A percentile compares a stretch with the other conserved stretches of the same genome.
phyloP scores from a whole-genome alignment of 2,888 invertebrate species.

The Adela reaumurella region DNA sequence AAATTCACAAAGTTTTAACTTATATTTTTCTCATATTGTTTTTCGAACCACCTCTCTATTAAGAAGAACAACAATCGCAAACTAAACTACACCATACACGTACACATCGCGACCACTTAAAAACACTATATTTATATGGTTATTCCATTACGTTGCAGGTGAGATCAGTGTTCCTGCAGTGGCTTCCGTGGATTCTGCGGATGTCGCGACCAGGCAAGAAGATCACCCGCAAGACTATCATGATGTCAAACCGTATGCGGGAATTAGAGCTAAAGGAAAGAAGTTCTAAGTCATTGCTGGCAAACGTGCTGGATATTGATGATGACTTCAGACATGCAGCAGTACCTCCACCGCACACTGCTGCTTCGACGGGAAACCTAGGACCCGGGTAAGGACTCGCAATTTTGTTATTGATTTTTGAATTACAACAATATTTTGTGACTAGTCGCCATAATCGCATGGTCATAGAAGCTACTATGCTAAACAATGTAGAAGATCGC shows the following conservation, averaged over 20 bases:
- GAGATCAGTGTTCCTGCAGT: conserved; percentile 91
- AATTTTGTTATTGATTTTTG: too few relatives aligned
- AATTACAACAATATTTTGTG: too few relatives aligned
- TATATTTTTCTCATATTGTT: too few relatives aligned
- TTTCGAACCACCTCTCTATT: too few relatives aligned
- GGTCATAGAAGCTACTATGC: too few relatives aligned
- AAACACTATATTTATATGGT: too few relatives aligned
- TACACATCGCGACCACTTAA: too few relatives aligned
- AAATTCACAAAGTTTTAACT: too few relatives aligned
- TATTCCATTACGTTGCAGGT: conserved; percentile 71
- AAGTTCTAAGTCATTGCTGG: conserved; percentile 89
- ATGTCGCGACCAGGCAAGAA: conserved; percentile 96
- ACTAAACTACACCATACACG: too few relatives aligned
- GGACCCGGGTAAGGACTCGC: conserved; percentile 58
- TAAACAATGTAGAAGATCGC: too few relatives aligned
- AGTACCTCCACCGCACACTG: conserved; percentile 61
- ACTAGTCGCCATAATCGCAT: too few relatives aligned
- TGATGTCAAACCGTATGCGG: conserved; percentile 88
- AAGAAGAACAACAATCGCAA: too few relatives aligned
- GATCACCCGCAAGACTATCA: conserved; percentile 84
- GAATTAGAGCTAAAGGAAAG: conserved; percentile 91
- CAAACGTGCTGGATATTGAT: conserved; percentile 94
- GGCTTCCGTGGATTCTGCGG: conserved; percentile 94
- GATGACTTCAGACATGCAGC: conserved; percentile 85
- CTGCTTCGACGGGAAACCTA: conserved; percentile 60